Conservation (phyloP, 1,140 invertebrate genomes). For the Listronotus bonariensis region DNA sequence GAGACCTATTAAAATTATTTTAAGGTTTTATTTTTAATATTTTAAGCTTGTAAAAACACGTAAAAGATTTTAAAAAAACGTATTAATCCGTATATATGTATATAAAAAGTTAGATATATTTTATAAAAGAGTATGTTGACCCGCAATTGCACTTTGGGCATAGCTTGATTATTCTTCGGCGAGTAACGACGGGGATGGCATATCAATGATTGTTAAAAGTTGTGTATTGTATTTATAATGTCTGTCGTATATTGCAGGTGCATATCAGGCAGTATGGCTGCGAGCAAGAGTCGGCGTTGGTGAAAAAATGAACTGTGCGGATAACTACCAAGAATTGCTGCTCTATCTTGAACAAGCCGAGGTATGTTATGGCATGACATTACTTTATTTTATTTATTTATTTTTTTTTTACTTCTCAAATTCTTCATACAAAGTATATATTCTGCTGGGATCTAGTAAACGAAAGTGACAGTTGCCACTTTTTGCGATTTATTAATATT, state of each 20-base stretch:
- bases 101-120: too few species aligned
- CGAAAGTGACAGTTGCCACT: too few species aligned
- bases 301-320: conserved; percentile 41
- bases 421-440: too few species aligned
- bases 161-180: conserved; percentile 10
- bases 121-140: conserved; percentile 4
- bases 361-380: conserved; percentile 30
- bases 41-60: too few species aligned
- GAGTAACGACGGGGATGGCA: conserved; percentile 24
- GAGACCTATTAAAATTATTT: too few species aligned
- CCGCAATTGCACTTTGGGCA: conserved; percentile 3
- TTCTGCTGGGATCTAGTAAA: too few species aligned
- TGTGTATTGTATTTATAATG: conserved; percentile 33
- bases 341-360: conserved; percentile 43
- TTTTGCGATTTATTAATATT: too few species aligned
- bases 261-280: conserved; percentile 31
- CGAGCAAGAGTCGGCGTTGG: conserved; percentile 22
- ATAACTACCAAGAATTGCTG: conserved; percentile 43
- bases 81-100: too few species aligned
- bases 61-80: too few species aligned
- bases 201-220: conserved; percentile 34
- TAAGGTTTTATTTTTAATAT: too few species aligned
- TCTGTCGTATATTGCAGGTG: conserved; percentile 32
- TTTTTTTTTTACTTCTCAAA: too few species aligned
- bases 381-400: too few species aligned